phyloP scores from a whole-genome alignment of 2,888 invertebrate genomes.

The Acrobeloides nanus region DNA sequence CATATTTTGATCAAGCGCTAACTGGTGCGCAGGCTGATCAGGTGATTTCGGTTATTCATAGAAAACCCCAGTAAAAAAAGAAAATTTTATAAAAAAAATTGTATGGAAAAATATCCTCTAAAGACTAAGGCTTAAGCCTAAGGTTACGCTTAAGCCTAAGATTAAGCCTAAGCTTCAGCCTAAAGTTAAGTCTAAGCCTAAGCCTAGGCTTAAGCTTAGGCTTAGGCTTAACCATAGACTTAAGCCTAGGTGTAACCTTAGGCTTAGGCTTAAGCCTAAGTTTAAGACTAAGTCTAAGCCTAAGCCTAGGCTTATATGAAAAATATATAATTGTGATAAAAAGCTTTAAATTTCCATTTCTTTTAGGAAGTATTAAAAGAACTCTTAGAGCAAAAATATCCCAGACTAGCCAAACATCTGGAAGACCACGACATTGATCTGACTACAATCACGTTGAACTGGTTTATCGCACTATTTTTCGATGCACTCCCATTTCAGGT shows the following conservation, averaged over 20 bases:
- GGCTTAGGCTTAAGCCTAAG: too few species aligned
- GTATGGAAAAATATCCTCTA: too few species aligned
- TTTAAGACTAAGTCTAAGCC: too few species aligned
- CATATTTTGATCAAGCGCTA: slow-evolving; percentile 59
- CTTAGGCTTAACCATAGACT: too few species aligned
- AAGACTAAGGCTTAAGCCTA: too few species aligned
- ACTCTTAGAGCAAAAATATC: slow-evolving; percentile 57
- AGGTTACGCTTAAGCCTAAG: too few species aligned
- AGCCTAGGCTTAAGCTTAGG: too few species aligned
- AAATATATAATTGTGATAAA: not conserved
- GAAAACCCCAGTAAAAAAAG: not conserved
- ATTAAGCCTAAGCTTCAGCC: too few species aligned
- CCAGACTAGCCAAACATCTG: slow-evolving; percentile 56
- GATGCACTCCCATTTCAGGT: slow-evolving; percentile 60
- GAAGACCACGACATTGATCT: slow-evolving; percentile 58
- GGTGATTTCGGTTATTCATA: slow-evolving; percentile 25
- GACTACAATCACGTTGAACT: slow-evolving; percentile 60
- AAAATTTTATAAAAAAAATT: not conserved
- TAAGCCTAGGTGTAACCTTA: too few species aligned
- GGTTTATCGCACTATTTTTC: slow-evolving; percentile 60
- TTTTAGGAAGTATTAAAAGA: slow-evolving; percentile 56
- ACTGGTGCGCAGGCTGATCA: slow-evolving; percentile 60
- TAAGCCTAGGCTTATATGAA: too few species aligned
- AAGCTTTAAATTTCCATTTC: not conserved
- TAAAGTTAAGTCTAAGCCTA: too few species aligned